Percentiles rank a stretch among this genome's conserved stretches.
phyloP scores from a whole-genome alignment of 2,113 vertebrate species.

The Chaetodon auriga region DNA sequence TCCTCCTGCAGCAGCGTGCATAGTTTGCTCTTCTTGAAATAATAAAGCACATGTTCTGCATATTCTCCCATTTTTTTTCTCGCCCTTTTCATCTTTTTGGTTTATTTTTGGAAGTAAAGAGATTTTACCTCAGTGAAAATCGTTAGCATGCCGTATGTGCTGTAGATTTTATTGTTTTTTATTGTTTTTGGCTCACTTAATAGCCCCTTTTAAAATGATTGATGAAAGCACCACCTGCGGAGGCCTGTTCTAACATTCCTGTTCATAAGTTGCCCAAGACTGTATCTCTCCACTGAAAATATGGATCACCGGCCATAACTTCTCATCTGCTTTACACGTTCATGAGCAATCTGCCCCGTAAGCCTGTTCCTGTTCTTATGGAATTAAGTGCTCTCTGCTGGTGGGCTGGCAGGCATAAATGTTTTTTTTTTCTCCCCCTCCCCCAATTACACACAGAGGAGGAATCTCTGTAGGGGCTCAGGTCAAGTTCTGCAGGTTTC shows the following conservation, averaged over 20 bases:
- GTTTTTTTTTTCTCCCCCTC: background rate
- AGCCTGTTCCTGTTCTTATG: constrained; percentile 23
- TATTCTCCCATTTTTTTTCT: background rate
- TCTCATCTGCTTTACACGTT: constrained; percentile 37
- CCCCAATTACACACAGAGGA: constrained; percentile 52
- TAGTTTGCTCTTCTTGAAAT: background rate
- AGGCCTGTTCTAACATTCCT: background rate
- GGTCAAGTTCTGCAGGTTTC: constrained; percentile 61
- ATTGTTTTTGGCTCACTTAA: constrained; percentile 24
- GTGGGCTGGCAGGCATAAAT: constrained; percentile 34
- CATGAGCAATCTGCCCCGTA: constrained; percentile 17
- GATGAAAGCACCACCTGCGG: constrained; percentile 44
- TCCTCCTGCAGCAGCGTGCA: background rate
- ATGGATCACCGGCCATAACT: constrained; percentile 9
- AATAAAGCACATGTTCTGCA: background rate
- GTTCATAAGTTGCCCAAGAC: constrained; percentile 18
- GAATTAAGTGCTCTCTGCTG: constrained; percentile 38
- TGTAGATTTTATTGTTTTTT: background rate
- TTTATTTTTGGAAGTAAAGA: background rate
- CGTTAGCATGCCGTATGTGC: background rate
- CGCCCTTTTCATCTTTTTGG: background rate
- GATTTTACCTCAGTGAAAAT: background rate
- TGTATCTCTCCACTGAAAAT: constrained; percentile 46
- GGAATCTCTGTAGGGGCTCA: constrained; percentile 24
- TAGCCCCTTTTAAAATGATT: constrained; percentile 25